These are phyloP conservation scores for Ornithoptera priamus DNA, from an alignment of 2,888 invertebrate genomes.

Conservation along the genomic window DNA sequence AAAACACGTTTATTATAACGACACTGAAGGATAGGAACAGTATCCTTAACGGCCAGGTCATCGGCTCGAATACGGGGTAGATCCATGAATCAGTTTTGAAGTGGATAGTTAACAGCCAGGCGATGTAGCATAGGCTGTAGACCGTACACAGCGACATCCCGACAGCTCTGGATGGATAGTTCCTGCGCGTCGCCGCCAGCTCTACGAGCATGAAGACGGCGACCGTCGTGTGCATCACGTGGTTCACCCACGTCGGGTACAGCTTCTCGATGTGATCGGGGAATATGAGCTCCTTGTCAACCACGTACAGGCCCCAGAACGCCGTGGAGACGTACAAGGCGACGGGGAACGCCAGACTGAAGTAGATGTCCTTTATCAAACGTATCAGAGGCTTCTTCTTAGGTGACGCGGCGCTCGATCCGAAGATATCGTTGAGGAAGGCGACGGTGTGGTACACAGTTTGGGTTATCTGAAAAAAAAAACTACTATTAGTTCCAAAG, in stretches of 20 bases:
- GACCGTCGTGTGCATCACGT: constrained; percentile 91
- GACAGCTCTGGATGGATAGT: constrained; percentile 83
- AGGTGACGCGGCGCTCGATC: constrained; percentile 82
- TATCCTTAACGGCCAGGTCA: constrained; percentile 84
- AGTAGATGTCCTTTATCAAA: constrained; percentile 82
- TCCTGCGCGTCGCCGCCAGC: constrained; percentile 83
- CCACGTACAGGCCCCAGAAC: constrained; percentile 91
- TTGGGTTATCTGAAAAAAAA: constrained; percentile 83
- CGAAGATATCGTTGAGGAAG: constrained; percentile 85
- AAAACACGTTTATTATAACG: constrained; percentile 79
- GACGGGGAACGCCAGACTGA: constrained; percentile 85
- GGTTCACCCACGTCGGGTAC: constrained; percentile 94
- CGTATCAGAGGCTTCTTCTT: constrained; percentile 82
- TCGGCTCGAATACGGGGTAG: constrained; percentile 90
- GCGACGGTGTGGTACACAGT: constrained; percentile 87
- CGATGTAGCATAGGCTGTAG: constrained; percentile 83
- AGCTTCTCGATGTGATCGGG: constrained; percentile 88
- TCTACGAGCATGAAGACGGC: constrained; percentile 88
- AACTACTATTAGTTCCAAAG: too few species aligned
- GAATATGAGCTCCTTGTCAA: constrained; percentile 92
- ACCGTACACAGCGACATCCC: constrained; percentile 79
- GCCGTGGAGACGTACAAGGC: constrained; percentile 88
- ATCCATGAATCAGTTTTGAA: constrained; percentile 89
- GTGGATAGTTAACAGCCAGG: constrained; percentile 86
- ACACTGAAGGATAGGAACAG: constrained; percentile 83